These are phyloP conservation scores for Aegithalos caudatus DNA, from an alignment of 2,113 vertebrate genomes.

Conservation along the genomic window DNA sequence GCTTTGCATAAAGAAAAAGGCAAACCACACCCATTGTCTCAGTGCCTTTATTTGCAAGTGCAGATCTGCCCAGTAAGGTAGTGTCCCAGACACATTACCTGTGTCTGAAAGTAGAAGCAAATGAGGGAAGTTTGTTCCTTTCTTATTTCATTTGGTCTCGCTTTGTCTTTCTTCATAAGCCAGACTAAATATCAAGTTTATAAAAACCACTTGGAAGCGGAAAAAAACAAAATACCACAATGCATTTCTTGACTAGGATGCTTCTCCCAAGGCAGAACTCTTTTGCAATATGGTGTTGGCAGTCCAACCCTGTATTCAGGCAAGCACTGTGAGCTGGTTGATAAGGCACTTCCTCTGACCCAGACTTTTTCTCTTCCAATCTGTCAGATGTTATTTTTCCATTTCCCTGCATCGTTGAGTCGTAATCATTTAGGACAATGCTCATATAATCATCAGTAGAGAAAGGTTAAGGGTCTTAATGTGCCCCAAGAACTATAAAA, in stretches of 20 bases:
- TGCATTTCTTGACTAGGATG: neutral
- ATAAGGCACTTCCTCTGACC: neutral
- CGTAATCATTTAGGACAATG: constrained; percentile 17
- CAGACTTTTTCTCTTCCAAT: neutral
- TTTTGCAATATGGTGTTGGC: neutral
- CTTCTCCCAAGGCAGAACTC: neutral
- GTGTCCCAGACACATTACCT: neutral
- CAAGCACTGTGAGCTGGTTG: neutral
- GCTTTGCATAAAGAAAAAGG: neutral
- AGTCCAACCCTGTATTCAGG: neutral
- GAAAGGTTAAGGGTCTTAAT: neutral
- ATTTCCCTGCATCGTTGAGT: neutral
- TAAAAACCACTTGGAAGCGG: neutral
- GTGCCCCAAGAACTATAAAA: neutral
- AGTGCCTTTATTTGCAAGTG: neutral
- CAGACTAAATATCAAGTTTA: neutral
- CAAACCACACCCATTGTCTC: neutral
- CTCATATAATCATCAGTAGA: neutral
- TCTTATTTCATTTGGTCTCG: neutral
- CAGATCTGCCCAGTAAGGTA: neutral
- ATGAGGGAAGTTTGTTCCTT: neutral
- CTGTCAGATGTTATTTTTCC: neutral
- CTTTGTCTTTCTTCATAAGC: neutral
- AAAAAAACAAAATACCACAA: neutral
- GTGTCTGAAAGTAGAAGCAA: neutral